Base-by-base conservation (phyloP, 2,113 vertebrate species). In the Clarias gariepinus region DNA sequence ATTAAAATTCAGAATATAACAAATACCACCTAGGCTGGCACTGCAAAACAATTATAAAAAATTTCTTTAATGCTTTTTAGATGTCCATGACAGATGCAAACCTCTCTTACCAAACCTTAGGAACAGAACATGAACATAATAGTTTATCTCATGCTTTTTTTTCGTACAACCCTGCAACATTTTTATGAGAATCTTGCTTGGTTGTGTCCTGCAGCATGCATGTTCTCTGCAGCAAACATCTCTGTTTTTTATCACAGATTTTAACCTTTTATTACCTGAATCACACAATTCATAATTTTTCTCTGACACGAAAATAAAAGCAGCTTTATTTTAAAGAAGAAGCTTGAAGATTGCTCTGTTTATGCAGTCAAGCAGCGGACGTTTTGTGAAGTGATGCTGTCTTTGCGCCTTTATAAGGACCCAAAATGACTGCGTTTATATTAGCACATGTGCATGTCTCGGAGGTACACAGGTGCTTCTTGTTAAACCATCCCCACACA, bases 401-500 rank as follows among this genome's bases (percentile, higher is more conserved):
- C 19, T 25, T 41, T 41, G 19, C 30, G 58, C 57, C 57, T 81
- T 41, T 85, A 64, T 28, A 66, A 77, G 47, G 55, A 63, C 84
- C 88, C 85, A 87, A 91, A 88, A 89, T 88, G 88, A 66, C 91
- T 91, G 88, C 90, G 89, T 89, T 79, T 36, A 82, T 28, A 73
- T 25, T 36, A 86, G 91, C 92, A 88, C 90, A 91, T 95, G 93
- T 91, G 89, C 89, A 82, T 82, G 87, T 91, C 93, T 92, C 91
- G 28, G 89, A 73, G 68, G 81, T 71, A 81, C 73, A 77, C 93
- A 93, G 91, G 92, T 94, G 93, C 91, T 93, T 91, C 89, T 87
- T 89, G 91, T 95, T 94, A 94, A 94, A 90, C 78, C 90, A 85
- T 91, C 86, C 90, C 91, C 89, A 93, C 92, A 91, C 90, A 92